phyloP scores from a whole-genome alignment of 2,888 invertebrate species.

The Stenotaenia linearis region DNA sequence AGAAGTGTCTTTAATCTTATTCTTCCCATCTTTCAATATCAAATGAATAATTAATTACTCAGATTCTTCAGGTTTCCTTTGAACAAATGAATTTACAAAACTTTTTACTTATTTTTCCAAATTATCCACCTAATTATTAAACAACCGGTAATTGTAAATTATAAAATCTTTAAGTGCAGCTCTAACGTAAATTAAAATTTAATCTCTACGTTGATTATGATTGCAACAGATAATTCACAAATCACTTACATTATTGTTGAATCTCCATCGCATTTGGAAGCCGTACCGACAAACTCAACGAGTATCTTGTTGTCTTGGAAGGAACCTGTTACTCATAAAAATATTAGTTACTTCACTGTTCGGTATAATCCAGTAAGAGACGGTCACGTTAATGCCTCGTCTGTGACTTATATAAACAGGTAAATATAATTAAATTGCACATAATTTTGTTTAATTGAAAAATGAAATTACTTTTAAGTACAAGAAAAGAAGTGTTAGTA shows the following conservation, averaged over 20 bases:
- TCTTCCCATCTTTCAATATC: no score
- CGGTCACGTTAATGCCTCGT: slow-evolving; percentile 39
- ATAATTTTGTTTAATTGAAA: no score
- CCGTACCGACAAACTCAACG: slow-evolving; percentile 51
- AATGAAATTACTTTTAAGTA: slow-evolving; percentile 48
- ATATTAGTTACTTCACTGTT: slow-evolving; percentile 51
- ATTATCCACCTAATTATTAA: no score
- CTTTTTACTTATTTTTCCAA: no score
- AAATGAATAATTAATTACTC: no score
- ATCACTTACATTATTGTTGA: slow-evolving; percentile 36
- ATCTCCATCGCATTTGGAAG: slow-evolving; percentile 51
- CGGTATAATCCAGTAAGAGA: slow-evolving; percentile 52
- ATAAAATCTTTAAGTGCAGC: neutral
- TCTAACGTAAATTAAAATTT: neutral
- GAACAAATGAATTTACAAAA: no score
- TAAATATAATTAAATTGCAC: neutral
- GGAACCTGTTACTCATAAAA: slow-evolving; percentile 41
- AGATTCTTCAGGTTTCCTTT: no score
- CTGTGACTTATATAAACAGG: slow-evolving; percentile 39
- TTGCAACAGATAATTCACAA: neutral
- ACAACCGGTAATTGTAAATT: no score
- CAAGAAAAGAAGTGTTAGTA: slow-evolving; percentile 54
- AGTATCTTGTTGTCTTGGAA: slow-evolving; percentile 55
- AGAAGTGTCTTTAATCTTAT: no score
- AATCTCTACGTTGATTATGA: neutral